These are phyloP conservation scores for Anguilla obscura DNA, from an alignment of 2,797 vertebrate species.

Conservation along the genomic window DNA sequence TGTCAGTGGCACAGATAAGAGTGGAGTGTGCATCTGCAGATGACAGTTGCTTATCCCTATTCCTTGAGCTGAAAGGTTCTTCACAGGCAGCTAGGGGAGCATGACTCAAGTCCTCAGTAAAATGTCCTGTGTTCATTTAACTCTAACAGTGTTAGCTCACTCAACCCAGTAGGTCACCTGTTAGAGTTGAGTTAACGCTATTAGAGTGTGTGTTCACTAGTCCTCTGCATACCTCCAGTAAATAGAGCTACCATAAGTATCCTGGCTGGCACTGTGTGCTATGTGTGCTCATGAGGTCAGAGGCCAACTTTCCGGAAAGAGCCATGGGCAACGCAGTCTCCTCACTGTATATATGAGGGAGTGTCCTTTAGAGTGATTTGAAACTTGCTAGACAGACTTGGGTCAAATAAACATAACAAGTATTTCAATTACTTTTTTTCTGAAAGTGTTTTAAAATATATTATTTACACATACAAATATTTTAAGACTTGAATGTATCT, in stretches of 20 bases:
- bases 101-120: not conserved
- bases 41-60: not conserved
- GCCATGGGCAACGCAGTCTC: not conserved
- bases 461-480: too few species aligned
- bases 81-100: not conserved
- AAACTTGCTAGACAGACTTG: too few species aligned
- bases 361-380: not conserved
- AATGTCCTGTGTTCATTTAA: too few species aligned
- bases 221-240: not conserved
- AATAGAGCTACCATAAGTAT: not conserved
- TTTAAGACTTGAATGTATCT: too few species aligned
- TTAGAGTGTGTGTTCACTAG: not conserved
- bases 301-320: not conserved
- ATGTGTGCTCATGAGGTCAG: not conserved
- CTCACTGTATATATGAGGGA: not conserved
- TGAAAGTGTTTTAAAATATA: too few species aligned
- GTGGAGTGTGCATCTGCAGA: not conserved
- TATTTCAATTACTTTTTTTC: too few species aligned
- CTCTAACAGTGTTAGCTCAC: too few species aligned
- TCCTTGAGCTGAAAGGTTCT: not conserved
- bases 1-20: slow-evolving; percentile 1
- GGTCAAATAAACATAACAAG: too few species aligned
- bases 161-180: too few species aligned
- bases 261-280: not conserved
- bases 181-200: too few species aligned